Evolutionary conservation across 2,888 invertebrate species (phyloP).

Genomic region (Bembecia ichneumoniformis): DNA sequence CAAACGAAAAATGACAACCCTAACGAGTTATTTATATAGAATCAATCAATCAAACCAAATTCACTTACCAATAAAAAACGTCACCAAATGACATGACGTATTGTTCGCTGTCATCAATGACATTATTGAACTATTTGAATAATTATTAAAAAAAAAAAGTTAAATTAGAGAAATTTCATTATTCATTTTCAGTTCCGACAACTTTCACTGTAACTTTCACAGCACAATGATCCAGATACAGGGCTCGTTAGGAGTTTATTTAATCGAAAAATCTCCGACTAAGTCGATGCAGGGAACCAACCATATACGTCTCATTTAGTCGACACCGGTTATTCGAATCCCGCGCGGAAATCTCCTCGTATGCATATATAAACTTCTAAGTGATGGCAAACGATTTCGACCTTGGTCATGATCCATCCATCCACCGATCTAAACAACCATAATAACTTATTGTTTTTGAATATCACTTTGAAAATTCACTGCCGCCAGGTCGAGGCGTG

Average conservation of each 20-base stretch:
- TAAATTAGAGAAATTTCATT: not conserved
- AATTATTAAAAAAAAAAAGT: not conserved
- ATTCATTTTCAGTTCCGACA: not conserved
- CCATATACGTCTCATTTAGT: slow-evolving; percentile 16
- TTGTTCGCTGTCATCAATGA: not conserved
- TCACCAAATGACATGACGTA: slow-evolving; percentile 34
- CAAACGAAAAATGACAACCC: too few relatives aligned
- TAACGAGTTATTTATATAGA: too few relatives aligned
- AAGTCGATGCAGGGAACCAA: slow-evolving; percentile 8
- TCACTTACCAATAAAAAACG: slow-evolving; percentile 49
- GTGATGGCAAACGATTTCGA: slow-evolving; percentile 1
- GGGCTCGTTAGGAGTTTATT: slow-evolving; percentile 39
- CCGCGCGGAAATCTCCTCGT: slow-evolving; percentile 14
- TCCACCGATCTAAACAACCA: not conserved
- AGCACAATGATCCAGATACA: slow-evolving; percentile 33
- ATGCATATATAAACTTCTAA: slow-evolving; percentile 5
- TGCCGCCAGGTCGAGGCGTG: slow-evolving; percentile 16
- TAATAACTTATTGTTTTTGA: not conserved
- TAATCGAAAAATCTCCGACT: slow-evolving; percentile 17
- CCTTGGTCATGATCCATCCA: not conserved
- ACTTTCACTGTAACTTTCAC: slow-evolving; percentile 6
- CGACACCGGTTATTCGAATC: slow-evolving; percentile 16
- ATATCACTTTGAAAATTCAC: slow-evolving; percentile 1
- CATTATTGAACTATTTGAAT: not conserved
- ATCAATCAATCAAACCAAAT: not conserved